Evolutionary conservation across 2,113 vertebrate species (phyloP).

Genomic region (Xenopus tropicalis): UCB_Xtro_10.0 CM004449.2:110893001-110893500

Average conservation of each 20-base stretch:
- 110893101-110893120: constrained; percentile 9
- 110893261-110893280: too few relatives aligned
- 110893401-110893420: not conserved
- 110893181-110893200: constrained; percentile 16
- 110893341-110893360: not conserved
- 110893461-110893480: too few relatives aligned
- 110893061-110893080: constrained; percentile 13
- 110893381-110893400: not conserved
- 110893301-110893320: not conserved
- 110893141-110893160: constrained; percentile 29
- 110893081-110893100: not conserved
- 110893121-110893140: constrained; percentile 16
- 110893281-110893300: not conserved
- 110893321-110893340: not conserved
- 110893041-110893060: not conserved
- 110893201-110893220: not conserved
- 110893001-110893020: constrained; percentile 48
- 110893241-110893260: not conserved
- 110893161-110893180: constrained; percentile 19
- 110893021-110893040: constrained; percentile 45
- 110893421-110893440: not conserved
- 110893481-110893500: too few relatives aligned
- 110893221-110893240: not conserved
- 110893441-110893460: too few relatives aligned
- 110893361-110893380: not conserved